These are phyloP conservation scores for Myiothlypis chrysogaster DNA, from an alignment of 2,797 vertebrate genomes.

Conservation along the genomic window DNA sequence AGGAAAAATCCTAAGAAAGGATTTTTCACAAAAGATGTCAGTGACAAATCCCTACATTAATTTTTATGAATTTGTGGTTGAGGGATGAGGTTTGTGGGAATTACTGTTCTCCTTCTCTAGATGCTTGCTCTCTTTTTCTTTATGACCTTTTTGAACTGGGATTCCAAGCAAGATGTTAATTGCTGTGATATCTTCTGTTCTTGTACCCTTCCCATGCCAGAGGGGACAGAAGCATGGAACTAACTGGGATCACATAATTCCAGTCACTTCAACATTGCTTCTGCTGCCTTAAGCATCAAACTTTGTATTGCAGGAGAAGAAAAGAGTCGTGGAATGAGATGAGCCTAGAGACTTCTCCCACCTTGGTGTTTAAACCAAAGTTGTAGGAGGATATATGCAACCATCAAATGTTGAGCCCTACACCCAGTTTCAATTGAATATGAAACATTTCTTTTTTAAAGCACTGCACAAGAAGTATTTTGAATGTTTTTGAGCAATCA, in stretches of 20 bases:
- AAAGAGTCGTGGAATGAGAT: not conserved
- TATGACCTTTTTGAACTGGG: not conserved
- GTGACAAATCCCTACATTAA: not conserved
- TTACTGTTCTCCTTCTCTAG: not conserved
- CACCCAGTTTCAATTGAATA: not conserved
- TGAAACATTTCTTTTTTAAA: not conserved
- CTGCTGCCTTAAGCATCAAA: not conserved
- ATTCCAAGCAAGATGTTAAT: not conserved
- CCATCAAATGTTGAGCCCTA: not conserved
- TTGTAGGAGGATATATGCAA: not conserved
- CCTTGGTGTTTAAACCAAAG: not conserved
- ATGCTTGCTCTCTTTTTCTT: not conserved
- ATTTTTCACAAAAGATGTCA: no score
- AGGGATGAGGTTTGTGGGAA: not conserved
- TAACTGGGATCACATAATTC: not conserved
- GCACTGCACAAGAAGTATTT: not conserved
- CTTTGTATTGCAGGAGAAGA: not conserved
- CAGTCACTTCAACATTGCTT: not conserved
- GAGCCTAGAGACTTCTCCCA: not conserved
- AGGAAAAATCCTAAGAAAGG: no score
- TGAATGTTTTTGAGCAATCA: not conserved
- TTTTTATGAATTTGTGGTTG: not conserved
- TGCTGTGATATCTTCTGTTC: not conserved
- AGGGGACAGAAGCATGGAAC: not conserved
- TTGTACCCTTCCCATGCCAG: not conserved